Conservation (phyloP, 2,888 invertebrate species). For the Mactromeris polynyma region DNA sequence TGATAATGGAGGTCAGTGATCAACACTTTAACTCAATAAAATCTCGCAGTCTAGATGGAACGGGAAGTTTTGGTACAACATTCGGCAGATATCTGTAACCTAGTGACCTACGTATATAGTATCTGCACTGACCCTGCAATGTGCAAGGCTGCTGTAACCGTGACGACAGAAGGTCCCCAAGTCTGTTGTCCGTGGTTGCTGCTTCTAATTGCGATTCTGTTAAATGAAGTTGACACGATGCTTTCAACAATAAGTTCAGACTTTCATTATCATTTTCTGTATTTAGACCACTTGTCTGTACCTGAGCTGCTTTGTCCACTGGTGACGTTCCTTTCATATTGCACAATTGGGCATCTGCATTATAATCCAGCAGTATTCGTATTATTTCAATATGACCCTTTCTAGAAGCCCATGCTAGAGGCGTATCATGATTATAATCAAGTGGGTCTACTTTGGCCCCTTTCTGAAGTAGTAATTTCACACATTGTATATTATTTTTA, state of each 20-base stretch:
- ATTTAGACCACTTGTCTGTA: constrained; percentile 83
- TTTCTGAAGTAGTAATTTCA: constrained; percentile 80
- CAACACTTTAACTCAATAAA: constrained; percentile 77
- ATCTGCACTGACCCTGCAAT: constrained; percentile 81
- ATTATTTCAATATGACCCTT: constrained; percentile 84
- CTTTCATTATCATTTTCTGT: constrained; percentile 82
- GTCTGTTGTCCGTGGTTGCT: constrained; percentile 79
- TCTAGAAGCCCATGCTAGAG: constrained; percentile 85
- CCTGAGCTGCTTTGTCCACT: constrained; percentile 77
- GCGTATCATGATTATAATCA: constrained; percentile 85
- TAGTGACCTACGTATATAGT: constrained; percentile 78
- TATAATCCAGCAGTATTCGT: constrained; percentile 84
- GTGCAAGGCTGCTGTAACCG: constrained; percentile 76
- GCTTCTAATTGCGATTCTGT: constrained; percentile 74
- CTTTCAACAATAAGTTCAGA: constrained; percentile 83
- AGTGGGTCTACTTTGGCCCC: constrained; percentile 83
- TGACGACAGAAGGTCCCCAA: constrained; percentile 78
- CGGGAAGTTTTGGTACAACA: constrained; percentile 80
- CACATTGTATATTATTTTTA: constrained; percentile 83
- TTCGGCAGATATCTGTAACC: constrained; percentile 83
- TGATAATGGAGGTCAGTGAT: not conserved
- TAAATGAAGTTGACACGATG: constrained; percentile 82
- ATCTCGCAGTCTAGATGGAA: constrained; percentile 81
- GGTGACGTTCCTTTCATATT: constrained; percentile 83
- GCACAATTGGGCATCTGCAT: constrained; percentile 80